Base-by-base conservation (phyloP, 2,888 invertebrate genomes). In the Nomada ruficornis region DNA sequence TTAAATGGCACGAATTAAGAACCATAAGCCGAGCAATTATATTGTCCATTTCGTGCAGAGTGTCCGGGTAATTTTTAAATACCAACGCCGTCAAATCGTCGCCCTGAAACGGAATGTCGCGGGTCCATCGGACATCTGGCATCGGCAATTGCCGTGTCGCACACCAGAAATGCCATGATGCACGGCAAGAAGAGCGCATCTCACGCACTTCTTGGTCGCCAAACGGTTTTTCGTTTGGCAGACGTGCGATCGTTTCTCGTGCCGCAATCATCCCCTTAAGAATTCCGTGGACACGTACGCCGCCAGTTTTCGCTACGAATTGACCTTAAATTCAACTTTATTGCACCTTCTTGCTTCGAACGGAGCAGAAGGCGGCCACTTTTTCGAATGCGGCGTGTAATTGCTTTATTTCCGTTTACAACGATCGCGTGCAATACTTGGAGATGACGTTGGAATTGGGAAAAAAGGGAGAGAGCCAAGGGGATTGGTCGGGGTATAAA, bases 111-210 rank as follows among this genome's bases (percentile, higher is more conserved):
- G 89, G 88, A 89, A 89, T 88, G 89, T 74, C 80, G 70, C 74
- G 75, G 76, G 72, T 50, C 36, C 84, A 74, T 88, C 84, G 69
- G 84, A 84, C 89, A 89, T 89, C 87, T 89, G 90, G 83, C 84
- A 81, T 59, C 67, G 78, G 77, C 86, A 89, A 90, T 90, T 88
- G 90, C 81, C 88, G 85, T 89, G 88, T 88, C 89, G 83, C 84
- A 80, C 84, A 80, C 76, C 82, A 85, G 82, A 87, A 89, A 89
- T 89, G 75, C 85, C 87, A 65, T 64, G 71, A 64, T 65, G 75
- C 11, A 64, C 62, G 36, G 65, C 80, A 85, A 88, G 84, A 88
- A 86, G 76, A 62, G 65, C 42, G 75, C 69, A 42, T 74, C 84
- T 78, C 82, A 76, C 81, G 76, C 78, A 75, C 77, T 36, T 70